phyloP scores from a whole-genome alignment of 2,113 vertebrate species.

The Chelonoidis abingdonii region DNA sequence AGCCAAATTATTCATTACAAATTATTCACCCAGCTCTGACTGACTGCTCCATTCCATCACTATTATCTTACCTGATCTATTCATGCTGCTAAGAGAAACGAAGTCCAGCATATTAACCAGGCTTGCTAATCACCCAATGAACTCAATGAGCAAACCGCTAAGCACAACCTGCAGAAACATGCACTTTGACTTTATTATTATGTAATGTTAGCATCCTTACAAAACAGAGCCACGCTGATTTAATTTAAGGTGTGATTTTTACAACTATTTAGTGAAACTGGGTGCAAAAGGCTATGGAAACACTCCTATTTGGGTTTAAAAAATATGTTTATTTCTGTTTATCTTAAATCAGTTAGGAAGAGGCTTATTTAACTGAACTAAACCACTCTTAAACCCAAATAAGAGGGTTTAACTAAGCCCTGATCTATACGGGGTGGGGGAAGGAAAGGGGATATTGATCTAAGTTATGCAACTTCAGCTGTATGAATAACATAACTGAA shows the following conservation, averaged over 20 bases:
- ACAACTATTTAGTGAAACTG: not conserved
- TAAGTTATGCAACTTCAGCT: too few relatives aligned
- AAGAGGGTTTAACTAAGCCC: not conserved
- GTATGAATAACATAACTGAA: too few relatives aligned
- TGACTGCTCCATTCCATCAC: not conserved
- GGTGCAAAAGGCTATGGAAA: not conserved
- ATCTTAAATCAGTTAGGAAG: not conserved
- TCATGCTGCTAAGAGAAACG: not conserved
- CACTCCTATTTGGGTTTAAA: not conserved
- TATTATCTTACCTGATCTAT: not conserved
- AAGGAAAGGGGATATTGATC: too few relatives aligned
- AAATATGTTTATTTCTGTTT: not conserved
- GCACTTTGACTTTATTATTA: slow-evolving; percentile 3
- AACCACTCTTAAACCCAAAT: not conserved
- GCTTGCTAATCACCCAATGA: slow-evolving; percentile 30
- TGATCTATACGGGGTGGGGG: too few relatives aligned
- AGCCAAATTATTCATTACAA: slow-evolving; percentile 3
- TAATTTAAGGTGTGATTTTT: slow-evolving; percentile 15
- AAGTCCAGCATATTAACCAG: slow-evolving; percentile 1
- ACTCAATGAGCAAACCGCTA: slow-evolving; percentile 34
- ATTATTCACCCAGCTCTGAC: not conserved
- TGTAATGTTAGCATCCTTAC: not conserved
- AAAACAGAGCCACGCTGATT: not conserved
- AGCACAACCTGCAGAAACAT: slow-evolving; percentile 23
- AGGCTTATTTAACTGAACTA: not conserved